These are phyloP conservation scores for Microtus montanus DNA, from an alignment of 2,113 vertebrate genomes.

Conservation along the genomic window DNA sequence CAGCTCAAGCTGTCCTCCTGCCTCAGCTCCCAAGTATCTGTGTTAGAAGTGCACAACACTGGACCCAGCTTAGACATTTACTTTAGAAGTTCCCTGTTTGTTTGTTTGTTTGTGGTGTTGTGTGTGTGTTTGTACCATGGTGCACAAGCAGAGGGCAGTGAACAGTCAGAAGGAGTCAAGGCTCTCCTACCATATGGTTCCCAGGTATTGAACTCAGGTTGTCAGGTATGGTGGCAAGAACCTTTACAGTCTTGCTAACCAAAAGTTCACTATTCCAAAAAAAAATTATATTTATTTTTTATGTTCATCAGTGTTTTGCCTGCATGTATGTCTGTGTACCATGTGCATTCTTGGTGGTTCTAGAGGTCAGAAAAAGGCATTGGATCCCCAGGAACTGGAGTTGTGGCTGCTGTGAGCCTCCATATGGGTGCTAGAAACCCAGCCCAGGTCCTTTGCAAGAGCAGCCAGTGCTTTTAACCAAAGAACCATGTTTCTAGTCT, in stretches of 20 bases:
- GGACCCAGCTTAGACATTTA: background rate
- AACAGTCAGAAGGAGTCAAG: background rate
- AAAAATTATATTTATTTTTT: background rate
- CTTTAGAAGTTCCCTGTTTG: background rate
- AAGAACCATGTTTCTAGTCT: background rate
- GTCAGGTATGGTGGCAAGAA: background rate
- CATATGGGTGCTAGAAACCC: background rate
- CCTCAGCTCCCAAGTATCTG: background rate
- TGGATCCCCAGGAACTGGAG: background rate
- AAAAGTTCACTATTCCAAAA: background rate
- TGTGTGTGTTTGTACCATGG: too few species aligned
- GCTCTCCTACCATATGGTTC: background rate
- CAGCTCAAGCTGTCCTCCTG: background rate
- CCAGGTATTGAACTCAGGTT: background rate
- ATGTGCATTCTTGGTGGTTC: background rate
- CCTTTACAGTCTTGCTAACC: background rate
- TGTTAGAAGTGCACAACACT: background rate
- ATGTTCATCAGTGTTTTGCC: background rate
- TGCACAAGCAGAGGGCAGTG: background rate
- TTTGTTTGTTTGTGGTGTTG: background rate
- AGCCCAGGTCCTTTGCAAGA: background rate
- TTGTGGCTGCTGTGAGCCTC: background rate
- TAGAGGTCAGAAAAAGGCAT: background rate
- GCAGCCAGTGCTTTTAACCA: background rate
- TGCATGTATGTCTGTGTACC: background rate